Base-by-base conservation (phyloP, 2,113 vertebrate genomes). In the Hassar affinis region DNA sequence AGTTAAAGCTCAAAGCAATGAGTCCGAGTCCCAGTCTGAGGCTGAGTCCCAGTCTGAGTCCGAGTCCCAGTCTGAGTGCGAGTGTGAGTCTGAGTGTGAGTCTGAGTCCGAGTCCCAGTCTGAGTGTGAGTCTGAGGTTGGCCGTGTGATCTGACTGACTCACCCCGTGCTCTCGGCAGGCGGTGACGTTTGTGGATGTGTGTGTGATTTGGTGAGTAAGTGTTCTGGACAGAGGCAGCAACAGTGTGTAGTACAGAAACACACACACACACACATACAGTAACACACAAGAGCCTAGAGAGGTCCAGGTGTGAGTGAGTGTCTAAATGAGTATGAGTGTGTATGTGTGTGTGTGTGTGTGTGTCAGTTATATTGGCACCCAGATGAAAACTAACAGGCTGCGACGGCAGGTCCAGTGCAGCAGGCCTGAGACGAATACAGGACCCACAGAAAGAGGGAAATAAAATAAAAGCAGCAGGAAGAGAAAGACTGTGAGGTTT, bases 391-490 rank as follows among this genome's bases (percentile, higher is more conserved):
- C 52, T 25, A 12, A 66, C 3, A 51, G 15, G 17, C 38, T 15
- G 68, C 38, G n/a, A 10, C 14, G 38, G 38, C 38, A 14, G 68
- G 45, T 5, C 38, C 47, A 75, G 2, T 33, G n/a, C 79, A 81
- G 79, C 66, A 82, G 57, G 66, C 71, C 59, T 54, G 84, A 85
- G 66, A 82, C 69, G 83, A 77, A 79, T 22, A 47, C 51, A 82
- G 47, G 49, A 64, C 62, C 35, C n/a, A n/a, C n/a, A n/a, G n/a
- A 42, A 87, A 86, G 18, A 64, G 12, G 11, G 18, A 7, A 72
- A 71, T 74, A 91, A 91, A 93, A 87, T 91, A 90, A 93, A 35
- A 61, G 51, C 2, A 30, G 3, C 38, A 45, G 15, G 62, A 11
- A 27, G 38, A 10, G 59, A 3, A 62, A 0, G n/a, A 61, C 6